These are phyloP conservation scores for Melanotaenia boesemani DNA, from an alignment of 2,797 vertebrate genomes.

Conservation along the genomic window DNA sequence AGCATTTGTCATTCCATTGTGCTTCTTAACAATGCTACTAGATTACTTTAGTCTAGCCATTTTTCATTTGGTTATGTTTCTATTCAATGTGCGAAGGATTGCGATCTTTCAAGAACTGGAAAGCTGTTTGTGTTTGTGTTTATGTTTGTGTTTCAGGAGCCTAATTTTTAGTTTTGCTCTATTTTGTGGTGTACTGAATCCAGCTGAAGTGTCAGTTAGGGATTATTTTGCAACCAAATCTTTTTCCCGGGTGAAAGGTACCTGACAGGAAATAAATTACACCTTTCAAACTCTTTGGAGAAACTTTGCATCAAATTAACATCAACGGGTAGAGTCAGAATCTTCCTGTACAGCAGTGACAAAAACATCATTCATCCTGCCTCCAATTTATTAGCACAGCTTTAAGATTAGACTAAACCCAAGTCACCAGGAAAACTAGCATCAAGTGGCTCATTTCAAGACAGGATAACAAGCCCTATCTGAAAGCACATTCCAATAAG, in stretches of 20 bases:
- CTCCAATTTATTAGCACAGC: constrained; percentile 12
- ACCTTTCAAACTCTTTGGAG: constrained; percentile 14
- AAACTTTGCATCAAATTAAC: constrained; percentile 19
- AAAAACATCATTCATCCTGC: constrained; percentile 20
- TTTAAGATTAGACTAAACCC: constrained; percentile 20
- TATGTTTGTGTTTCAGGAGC: constrained; percentile 24
- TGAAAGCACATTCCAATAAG: neutral
- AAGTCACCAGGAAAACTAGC: constrained; percentile 1
- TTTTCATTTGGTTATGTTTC: constrained; percentile 58
- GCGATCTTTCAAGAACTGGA: constrained; percentile 38
- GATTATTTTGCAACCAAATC: constrained; percentile 13
- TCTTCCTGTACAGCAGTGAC: constrained; percentile 2
- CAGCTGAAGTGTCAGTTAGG: constrained; percentile 2
- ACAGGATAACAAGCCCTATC: constrained; percentile 10
- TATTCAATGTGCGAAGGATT: constrained; percentile 19
- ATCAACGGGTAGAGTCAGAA: constrained; percentile 1
- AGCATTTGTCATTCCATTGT: constrained; percentile 67
- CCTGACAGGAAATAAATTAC: constrained; percentile 23
- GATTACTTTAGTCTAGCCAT: constrained; percentile 55
- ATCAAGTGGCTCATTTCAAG: constrained; percentile 27
- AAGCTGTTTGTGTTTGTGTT: constrained; percentile 31
- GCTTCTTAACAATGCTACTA: constrained; percentile 46
- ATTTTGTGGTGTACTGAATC: constrained; percentile 2
- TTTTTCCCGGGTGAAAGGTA: constrained; percentile 17
- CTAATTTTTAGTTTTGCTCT: constrained; percentile 13